Base-by-base conservation (phyloP, 2,113 vertebrate species). In the Sebastes schlegelii region DNA sequence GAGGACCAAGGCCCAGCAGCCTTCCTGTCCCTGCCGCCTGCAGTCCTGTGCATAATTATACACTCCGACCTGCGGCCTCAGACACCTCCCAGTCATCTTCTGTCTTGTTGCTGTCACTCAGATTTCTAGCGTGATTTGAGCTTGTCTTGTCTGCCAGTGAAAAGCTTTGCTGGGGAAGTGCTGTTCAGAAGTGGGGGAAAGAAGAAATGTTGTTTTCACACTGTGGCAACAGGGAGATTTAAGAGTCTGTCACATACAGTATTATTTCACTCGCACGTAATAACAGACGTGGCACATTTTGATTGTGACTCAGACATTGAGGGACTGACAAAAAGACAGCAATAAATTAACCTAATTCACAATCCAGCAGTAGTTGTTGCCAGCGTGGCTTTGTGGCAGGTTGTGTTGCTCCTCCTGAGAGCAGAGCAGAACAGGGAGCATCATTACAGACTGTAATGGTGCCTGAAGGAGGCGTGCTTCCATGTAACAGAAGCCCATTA, bases 61-160 rank as follows among this genome's bases (percentile, higher is more conserved):
- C 90, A 81, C 83, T 86, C 74, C 14, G 23, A 82, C 94, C 84
- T 26, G 64, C 64, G 78, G 93, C 94, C 89, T 79, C 89, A 95
- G 94, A 95, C 95, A 95, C 94, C 94, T 95, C 89, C 89, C 84
- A 94, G 95, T 94, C 92, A 91, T 92, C 89, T 86, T 94, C 92
- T 94, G 94, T 95, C 94, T 95, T 95, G 93, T 91, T 88, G 92
- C 92, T 95, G 94, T 95, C 95, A 95, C 87, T 94, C 91, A 92
- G 83, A 95, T 95, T 93, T 93, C 55, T 63, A 34, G 74, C 49
- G 13, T 66, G 76, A 84, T 91, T 94, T 95, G 92, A 95, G 85
- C 46, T 84, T 68, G 69, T 92, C 86, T 87, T 90, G 64, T 92
- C 78, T 40, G 40, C 74, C 58, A 76, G 83, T 83, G 66, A 86